A percentile compares a stretch with the other conserved stretches of the same genome.
These are phyloP conservation scores for Diarsia rubi DNA, from an alignment of 2,888 invertebrate species.

Conservation along the genomic window DNA sequence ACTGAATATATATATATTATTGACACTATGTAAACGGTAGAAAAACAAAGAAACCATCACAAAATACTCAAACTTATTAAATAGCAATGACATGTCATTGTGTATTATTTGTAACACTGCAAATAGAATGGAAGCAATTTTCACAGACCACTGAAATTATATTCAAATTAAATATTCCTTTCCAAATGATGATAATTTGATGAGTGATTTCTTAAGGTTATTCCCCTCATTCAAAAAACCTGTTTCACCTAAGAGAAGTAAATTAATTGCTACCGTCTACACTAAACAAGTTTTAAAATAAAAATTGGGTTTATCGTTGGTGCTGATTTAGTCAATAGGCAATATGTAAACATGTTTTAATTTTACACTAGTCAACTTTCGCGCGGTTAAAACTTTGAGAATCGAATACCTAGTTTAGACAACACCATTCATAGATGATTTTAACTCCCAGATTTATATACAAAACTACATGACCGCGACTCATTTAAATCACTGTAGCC, in stretches of 20 bases:
- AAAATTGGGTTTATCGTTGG: slow-evolving; percentile 70
- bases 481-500: slow-evolving; percentile 47
- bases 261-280: slow-evolving; percentile 34
- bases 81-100: neutral
- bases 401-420: slow-evolving; percentile 20
- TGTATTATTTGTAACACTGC: neutral
- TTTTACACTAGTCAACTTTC: slow-evolving; percentile 70
- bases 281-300: slow-evolving; percentile 34
- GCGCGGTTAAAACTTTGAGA: slow-evolving; percentile 43
- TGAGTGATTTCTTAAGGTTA: too few species aligned
- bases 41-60: neutral
- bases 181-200: neutral
- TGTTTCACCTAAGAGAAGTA: neutral
- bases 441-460: neutral
- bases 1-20: slow-evolving; percentile 50
- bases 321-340: slow-evolving; percentile 73
- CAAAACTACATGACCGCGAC: slow-evolving; percentile 33
- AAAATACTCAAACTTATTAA: neutral
- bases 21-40: slow-evolving; percentile 36
- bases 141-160: neutral
- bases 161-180: neutral
- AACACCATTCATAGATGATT: slow-evolving; percentile 11
- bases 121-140: neutral
- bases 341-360: slow-evolving; percentile 61
- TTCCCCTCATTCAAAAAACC: neutral